phyloP scores from a whole-genome alignment of 2,797 vertebrate species.

The Urocyon cinereoargenteus region DNA sequence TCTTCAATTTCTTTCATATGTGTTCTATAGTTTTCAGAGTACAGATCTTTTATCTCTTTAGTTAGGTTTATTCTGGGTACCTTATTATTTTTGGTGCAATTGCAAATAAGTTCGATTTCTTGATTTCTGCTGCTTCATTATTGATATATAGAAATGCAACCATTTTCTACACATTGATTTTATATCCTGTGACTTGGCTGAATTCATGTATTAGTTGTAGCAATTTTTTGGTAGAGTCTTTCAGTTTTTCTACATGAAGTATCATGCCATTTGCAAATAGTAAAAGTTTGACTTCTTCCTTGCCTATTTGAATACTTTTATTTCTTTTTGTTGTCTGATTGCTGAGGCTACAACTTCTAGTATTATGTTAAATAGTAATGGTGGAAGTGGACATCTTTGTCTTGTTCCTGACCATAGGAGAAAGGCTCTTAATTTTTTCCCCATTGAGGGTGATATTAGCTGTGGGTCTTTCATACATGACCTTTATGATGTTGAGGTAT shows the following conservation, averaged over 20 bases:
- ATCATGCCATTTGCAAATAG: neutral
- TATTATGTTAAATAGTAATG: neutral
- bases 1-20: too few relatives aligned
- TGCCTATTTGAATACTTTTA: neutral
- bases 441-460: neutral
- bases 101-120: too few relatives aligned
- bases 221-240: neutral
- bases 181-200: too few relatives aligned
- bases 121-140: too few relatives aligned
- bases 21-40: too few relatives aligned
- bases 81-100: too few relatives aligned
- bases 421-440: neutral
- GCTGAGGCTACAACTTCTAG: neutral
- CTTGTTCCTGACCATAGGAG: neutral
- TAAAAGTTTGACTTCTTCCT: neutral
- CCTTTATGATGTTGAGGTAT: neutral
- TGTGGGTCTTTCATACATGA: neutral
- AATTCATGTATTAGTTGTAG: too few relatives aligned
- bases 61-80: too few relatives aligned
- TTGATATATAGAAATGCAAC: too few relatives aligned
- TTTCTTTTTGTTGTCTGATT: neutral
- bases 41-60: too few relatives aligned
- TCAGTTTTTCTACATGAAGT: neutral
- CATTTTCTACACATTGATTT: too few relatives aligned
- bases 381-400: neutral